Base-by-base conservation (phyloP, 1,140 invertebrate genomes). In the Drosophila parabipectinata region DNA sequence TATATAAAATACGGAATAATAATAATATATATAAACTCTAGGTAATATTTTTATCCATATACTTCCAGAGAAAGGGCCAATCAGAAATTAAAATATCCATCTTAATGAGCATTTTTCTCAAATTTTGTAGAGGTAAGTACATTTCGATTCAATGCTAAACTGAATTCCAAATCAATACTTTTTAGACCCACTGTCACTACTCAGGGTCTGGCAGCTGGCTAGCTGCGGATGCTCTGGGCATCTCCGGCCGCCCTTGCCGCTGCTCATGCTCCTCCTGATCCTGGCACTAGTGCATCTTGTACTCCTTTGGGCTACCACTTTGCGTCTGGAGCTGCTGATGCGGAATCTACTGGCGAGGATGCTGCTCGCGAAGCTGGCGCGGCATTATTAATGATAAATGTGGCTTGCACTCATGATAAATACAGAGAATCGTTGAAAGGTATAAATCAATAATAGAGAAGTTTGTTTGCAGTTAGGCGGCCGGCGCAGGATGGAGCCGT, bases 361-460 rank as follows among this genome's bases (percentile, higher is more conserved):
- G 68, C 39, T 50, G 61, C 61, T 79, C 56, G 47, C 50, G 52
- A 48, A 58, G 73, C 78, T 60, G 52, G 48, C 68, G 80, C 78
- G 68, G 82, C 83, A 88, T 88, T 88, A 88, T 88, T 88, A 91
- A 90, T 91, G 89, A 91, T 89, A 91, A 91, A 91, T 91, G 88
- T 85, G 84, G 79, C 84, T 89, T 91, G 90, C 78, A 87, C 81
- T 82, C 81, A 83, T 91, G 89, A 91, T 91, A 91, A 91, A 91
- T 91, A 91, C 82, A 89, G 89, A 89, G 89, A 87, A 91, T 87
- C 85, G 89, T 88, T 91, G 89, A 91, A 90, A 91, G 85, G 89
- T 87, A 91, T 90, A 89, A 90, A 90, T 90, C 82, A 88, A 88
- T 88, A 88, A 88, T 88, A 88, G 79, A 88, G 83, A 88, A 88